Conservation (phyloP, 2,113 vertebrate genomes). For the Datnioides undecimradiatus region DNA sequence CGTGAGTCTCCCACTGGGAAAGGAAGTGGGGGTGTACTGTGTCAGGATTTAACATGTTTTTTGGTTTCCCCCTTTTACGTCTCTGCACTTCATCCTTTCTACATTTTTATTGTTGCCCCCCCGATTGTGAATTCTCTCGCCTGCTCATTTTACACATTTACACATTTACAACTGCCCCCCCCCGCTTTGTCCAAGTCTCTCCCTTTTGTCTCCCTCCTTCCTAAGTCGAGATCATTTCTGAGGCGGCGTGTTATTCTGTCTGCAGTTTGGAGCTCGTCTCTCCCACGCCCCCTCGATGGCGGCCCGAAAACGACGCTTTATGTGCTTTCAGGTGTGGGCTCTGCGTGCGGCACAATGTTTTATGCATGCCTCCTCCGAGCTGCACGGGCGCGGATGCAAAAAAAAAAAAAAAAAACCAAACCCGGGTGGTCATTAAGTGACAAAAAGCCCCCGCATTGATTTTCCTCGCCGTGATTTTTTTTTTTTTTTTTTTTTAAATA, state of each 20-base stretch:
- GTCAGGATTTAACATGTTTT: neutral
- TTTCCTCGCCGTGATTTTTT: conserved; percentile 54
- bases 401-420: no score
- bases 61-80: neutral
- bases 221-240: conserved; percentile 54
- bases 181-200: neutral
- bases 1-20: conserved; percentile 43
- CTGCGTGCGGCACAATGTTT: conserved; percentile 62
- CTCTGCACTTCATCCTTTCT: neutral
- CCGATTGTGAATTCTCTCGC: conserved; percentile 14
- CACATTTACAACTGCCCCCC: neutral
- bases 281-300: conserved; percentile 67
- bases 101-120: neutral
- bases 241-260: conserved; percentile 51
- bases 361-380: conserved; percentile 68
- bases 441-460: conserved; percentile 72
- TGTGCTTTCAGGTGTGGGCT: conserved; percentile 76
- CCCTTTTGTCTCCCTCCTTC: conserved; percentile 34
- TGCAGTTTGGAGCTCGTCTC: conserved; percentile 65
- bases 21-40: neutral
- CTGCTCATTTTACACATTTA: conserved; percentile 32
- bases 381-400: conserved; percentile 44
- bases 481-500: conserved; percentile 6
- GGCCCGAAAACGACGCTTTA: conserved; percentile 75
- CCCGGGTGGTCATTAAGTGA: conserved; percentile 67